Base-by-base conservation (phyloP, 2,113 vertebrate genomes). In the Pachycephala philippinensis region DNA sequence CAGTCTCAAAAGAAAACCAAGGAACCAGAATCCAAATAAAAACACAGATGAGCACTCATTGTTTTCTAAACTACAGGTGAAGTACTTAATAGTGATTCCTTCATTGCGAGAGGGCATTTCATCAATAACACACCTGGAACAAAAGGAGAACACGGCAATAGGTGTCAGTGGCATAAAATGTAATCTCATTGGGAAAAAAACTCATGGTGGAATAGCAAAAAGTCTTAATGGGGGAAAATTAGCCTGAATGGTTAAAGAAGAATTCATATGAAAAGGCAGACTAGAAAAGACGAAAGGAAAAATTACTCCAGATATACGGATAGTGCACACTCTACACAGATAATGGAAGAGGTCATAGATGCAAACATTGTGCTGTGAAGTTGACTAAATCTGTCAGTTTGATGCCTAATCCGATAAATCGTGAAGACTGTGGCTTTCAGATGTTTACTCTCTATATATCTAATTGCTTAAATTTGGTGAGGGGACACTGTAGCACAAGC, bases 201-300 rank as follows among this genome's bases (percentile, higher is more conserved):
- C 2, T 64, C 26, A 42, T 31, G 5, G 24, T 30, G 27, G 21
- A 66, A 78, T 3, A 79, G 30, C 14, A 78, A 68, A 86, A 88
- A 47, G 4, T 12, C 16, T 80, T 10, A 1, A 0, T 22, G 15
- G 26, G 15, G 22, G 15, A 64, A 81, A 77, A 82, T 0, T 0
- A 70, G 10, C 5, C 12, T 70, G 42, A 40, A 35, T 31, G 8
- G 28, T 56, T 80, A 68, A 57, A 80, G 7, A 7, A 50, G 21
- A 74, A 66, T 86, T 49, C 4, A 16, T 44, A 31, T 10, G 5
- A 57, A 84, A 78, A 69, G n/a, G 18, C 3, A 84, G 30, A 49
- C 11, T 37, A 68, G 15, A 85, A 57, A 68, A 72, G 50, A 61
- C 44, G 26, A 82, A 75, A 78, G 23, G 12, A 39, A 82, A 90